Percentiles rank a stretch among this genome's conserved stretches.
These are phyloP conservation scores for Hypsopygia costalis DNA, from an alignment of 2,888 invertebrate genomes.

Conservation along the genomic window DNA sequence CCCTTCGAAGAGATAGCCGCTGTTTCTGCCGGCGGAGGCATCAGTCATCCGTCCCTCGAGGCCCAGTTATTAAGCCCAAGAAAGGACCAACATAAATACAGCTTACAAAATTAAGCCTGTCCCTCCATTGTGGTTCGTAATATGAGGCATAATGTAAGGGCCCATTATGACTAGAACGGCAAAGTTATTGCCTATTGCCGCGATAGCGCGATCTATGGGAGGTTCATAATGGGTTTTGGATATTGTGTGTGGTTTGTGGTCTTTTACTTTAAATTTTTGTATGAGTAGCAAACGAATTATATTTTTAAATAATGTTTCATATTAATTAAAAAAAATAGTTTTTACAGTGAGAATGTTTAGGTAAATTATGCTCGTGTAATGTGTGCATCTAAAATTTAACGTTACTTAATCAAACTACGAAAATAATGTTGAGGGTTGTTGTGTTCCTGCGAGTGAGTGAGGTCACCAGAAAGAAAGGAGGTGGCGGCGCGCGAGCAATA, in stretches of 20 bases:
- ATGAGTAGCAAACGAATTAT: too few species aligned
- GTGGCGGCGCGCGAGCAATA: too few species aligned
- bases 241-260: neutral
- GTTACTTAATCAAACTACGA: too few species aligned
- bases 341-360: too few species aligned
- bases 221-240: neutral
- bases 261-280: too few species aligned
- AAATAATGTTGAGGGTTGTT: too few species aligned
- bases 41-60: constrained; percentile 15
- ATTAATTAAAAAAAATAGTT: too few species aligned
- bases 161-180: neutral
- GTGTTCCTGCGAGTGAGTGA: too few species aligned
- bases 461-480: too few species aligned
- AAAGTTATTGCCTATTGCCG: neutral
- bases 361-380: too few species aligned
- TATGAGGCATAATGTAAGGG: neutral
- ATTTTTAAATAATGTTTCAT: too few species aligned
- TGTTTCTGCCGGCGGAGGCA: constrained; percentile 10
- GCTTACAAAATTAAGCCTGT: constrained; percentile 4
- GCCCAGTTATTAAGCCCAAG: constrained; percentile 3
- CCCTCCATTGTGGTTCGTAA: neutral
- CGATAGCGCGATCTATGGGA: neutral
- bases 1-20: constrained; percentile 12
- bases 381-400: too few species aligned
- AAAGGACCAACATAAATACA: constrained; percentile 1